Percentiles rank a stretch among this genome's conserved stretches.
phyloP scores from a whole-genome alignment of 2,797 vertebrate genomes.

The Passerculus sandwichensis region DNA sequence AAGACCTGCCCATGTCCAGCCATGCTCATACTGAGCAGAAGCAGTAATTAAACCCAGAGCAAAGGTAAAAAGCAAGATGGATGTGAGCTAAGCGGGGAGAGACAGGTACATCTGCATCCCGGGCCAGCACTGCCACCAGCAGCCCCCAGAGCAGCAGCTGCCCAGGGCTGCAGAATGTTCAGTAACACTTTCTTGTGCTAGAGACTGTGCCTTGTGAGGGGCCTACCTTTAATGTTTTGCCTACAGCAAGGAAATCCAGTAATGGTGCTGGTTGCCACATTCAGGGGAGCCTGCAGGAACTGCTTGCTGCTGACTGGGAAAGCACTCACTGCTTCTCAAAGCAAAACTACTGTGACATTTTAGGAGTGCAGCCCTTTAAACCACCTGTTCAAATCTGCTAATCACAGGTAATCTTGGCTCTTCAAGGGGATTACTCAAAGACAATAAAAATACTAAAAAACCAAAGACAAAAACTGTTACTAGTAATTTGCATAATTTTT shows the following conservation, averaged over 20 bases:
- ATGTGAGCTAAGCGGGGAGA: not conserved
- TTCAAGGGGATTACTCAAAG: slow-evolving; percentile 14
- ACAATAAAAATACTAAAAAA: not conserved
- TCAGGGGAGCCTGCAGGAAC: slow-evolving; percentile 8
- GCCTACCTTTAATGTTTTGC: slow-evolving; percentile 25
- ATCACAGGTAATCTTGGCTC: slow-evolving; percentile 9
- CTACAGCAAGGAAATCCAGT: slow-evolving; percentile 2
- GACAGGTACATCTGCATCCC: not conserved
- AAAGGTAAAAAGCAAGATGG: slow-evolving; percentile 3
- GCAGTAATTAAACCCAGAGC: not conserved
- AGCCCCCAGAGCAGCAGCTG: slow-evolving; percentile 7
- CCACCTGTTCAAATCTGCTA: slow-evolving; percentile 46
- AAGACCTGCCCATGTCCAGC: not conserved
- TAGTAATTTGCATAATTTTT: not conserved
- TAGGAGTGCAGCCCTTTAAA: not conserved
- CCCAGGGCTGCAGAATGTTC: slow-evolving; percentile 57
- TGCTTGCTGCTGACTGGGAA: not conserved
- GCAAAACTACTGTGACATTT: not conserved
- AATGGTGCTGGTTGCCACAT: not conserved
- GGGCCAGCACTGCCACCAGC: not conserved
- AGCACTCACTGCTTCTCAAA: not conserved
- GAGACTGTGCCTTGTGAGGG: slow-evolving; percentile 2
- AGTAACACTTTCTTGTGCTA: slow-evolving; percentile 26
- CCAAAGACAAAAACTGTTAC: not conserved
- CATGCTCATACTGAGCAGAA: not conserved